Conservation (phyloP, 2,797 vertebrate genomes). For the Emydoidea blandingii region DNA sequence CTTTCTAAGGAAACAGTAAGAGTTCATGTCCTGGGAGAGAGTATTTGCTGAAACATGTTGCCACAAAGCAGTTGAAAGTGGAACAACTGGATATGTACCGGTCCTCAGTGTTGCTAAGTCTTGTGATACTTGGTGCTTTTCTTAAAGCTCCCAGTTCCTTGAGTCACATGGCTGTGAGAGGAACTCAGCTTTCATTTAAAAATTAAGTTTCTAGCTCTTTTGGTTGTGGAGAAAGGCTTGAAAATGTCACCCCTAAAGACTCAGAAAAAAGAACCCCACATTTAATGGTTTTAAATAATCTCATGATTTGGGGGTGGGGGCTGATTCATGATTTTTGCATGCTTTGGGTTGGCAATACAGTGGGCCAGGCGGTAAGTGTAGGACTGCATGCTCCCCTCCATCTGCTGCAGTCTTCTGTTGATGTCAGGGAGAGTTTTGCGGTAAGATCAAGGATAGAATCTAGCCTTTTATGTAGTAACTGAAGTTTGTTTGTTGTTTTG, state of each 20-base stretch:
- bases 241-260: background rate
- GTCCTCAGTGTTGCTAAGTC: background rate
- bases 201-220: background rate
- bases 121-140: background rate
- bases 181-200: background rate
- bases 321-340: background rate
- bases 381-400: background rate
- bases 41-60: constrained; percentile 61
- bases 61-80: background rate
- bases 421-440: background rate
- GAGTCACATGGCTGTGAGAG: background rate
- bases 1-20: constrained; percentile 56
- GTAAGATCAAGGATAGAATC: background rate
- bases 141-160: background rate
- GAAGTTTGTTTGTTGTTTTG: background rate
- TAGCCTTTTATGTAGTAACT: background rate
- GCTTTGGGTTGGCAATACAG: background rate
- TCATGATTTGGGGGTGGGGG: background rate
- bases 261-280: background rate
- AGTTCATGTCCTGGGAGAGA: constrained; percentile 59
- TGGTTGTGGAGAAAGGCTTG: background rate
- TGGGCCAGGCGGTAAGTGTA: background rate
- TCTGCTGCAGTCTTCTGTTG: background rate
- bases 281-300: background rate
- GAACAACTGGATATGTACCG: background rate